A percentile compares a stretch with the other conserved stretches of the same genome.
phyloP scores from a whole-genome alignment of 2,797 vertebrate species.

The Poeciliopsis turneri region DNA sequence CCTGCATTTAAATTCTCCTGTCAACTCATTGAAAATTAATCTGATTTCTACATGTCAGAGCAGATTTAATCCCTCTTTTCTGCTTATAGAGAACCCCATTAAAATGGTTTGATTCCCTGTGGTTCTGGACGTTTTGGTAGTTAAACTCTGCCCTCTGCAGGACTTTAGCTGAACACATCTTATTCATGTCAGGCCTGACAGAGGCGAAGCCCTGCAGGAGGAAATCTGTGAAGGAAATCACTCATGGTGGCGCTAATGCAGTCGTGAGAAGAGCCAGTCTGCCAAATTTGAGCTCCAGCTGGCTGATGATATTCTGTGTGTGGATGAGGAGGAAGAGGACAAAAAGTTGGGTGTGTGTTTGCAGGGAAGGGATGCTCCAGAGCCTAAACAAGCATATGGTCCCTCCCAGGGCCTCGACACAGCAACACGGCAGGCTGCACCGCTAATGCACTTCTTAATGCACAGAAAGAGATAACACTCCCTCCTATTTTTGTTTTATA shows the following conservation, averaged over 20 bases:
- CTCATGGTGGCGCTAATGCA: constrained; percentile 33
- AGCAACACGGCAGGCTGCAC: constrained; percentile 62
- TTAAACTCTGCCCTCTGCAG: constrained; percentile 87
- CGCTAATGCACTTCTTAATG: constrained; percentile 15
- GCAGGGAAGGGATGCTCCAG: constrained; percentile 61
- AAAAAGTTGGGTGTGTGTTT: constrained; percentile 45
- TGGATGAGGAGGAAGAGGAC: constrained; percentile 50
- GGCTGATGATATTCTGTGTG: constrained; percentile 37
- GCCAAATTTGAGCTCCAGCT: constrained; percentile 52
- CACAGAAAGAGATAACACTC: constrained; percentile 14
- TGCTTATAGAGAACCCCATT: constrained; percentile 40
- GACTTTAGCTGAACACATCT: constrained; percentile 60
- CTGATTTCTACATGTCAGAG: not conserved
- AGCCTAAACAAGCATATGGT: constrained; percentile 78
- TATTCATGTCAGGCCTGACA: constrained; percentile 20
- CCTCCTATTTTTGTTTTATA: not conserved
- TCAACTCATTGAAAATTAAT: not conserved
- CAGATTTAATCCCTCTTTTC: constrained; percentile 17
- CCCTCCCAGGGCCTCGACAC: constrained; percentile 73
- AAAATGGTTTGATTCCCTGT: constrained; percentile 56
- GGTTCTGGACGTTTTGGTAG: constrained; percentile 63
- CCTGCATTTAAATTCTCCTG: not conserved
- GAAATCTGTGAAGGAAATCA: constrained; percentile 44
- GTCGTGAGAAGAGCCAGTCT: constrained; percentile 35
- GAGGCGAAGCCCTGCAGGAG: constrained; percentile 19